phyloP scores from a whole-genome alignment of 2,888 invertebrate species.

The Aleiodes testaceus region DNA sequence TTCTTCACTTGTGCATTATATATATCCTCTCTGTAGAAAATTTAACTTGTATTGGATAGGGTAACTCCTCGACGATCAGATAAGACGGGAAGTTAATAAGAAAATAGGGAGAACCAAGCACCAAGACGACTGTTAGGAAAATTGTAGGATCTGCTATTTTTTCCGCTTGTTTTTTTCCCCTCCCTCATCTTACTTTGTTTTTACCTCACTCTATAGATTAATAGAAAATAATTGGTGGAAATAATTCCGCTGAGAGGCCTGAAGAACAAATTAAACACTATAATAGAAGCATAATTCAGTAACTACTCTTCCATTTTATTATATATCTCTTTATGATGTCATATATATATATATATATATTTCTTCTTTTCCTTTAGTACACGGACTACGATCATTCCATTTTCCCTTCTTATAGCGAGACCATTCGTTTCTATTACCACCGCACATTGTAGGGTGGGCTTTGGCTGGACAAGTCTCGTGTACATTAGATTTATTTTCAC shows the following conservation, averaged over 20 bases:
- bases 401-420: slow-evolving; percentile 35
- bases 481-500: slow-evolving; percentile 72
- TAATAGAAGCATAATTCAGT: too few relatives aligned
- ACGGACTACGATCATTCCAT: not conserved
- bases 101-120: slow-evolving; percentile 36
- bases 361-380: slow-evolving; percentile 1
- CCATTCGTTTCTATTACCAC: slow-evolving; percentile 66
- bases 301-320: too few relatives aligned
- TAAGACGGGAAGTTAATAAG: slow-evolving; percentile 48
- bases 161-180: slow-evolving; percentile 13
- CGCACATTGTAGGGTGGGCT: slow-evolving; percentile 53
- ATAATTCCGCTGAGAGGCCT: not conserved
- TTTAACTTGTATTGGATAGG: slow-evolving; percentile 20
- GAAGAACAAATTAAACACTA: too few relatives aligned
- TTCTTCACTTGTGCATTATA: slow-evolving; percentile 32
- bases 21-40: slow-evolving; percentile 30
- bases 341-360: not conserved
- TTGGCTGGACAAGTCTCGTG: slow-evolving; percentile 44
- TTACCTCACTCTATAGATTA: not conserved
- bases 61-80: slow-evolving; percentile 41
- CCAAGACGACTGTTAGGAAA: slow-evolving; percentile 22
- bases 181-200: slow-evolving; percentile 23
- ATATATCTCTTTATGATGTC: not conserved
- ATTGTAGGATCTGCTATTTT: slow-evolving; percentile 26
- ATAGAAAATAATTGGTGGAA: not conserved